These are phyloP conservation scores for Mustela lutreola DNA, from an alignment of 2,113 vertebrate species.

Conservation along the genomic window DNA sequence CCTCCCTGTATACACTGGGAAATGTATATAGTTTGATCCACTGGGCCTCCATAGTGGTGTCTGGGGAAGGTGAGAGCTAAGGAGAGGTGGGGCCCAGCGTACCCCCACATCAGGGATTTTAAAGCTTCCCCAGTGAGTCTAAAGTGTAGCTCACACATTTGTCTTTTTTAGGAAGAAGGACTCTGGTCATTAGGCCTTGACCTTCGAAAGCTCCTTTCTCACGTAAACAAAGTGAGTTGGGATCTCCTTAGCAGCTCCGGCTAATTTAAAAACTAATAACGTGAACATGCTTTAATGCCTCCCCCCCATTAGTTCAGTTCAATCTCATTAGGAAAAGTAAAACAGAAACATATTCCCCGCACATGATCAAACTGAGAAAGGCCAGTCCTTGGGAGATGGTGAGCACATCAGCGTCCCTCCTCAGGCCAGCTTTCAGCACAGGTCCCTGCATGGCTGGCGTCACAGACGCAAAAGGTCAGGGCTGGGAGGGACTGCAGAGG, in stretches of 20 bases:
- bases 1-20: neutral
- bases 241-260: neutral
- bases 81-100: neutral
- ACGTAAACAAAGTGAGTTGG: neutral
- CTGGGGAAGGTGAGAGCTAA: neutral
- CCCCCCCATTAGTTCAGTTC: neutral
- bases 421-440: neutral
- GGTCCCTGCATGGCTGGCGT: neutral
- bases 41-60: neutral
- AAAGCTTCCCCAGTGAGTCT: neutral
- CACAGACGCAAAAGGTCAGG: fast-evolving
- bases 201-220: neutral
- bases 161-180: slow-evolving; percentile 49
- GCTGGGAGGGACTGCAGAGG: neutral
- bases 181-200: neutral
- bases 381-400: neutral
- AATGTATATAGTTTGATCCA: neutral
- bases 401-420: neutral
- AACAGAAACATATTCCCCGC: neutral
- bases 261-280: slow-evolving; percentile 63
- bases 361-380: neutral
- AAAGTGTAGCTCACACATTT: neutral
- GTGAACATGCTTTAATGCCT: neutral
- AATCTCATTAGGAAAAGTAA: slow-evolving; percentile 59
- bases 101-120: neutral